Base-by-base conservation (phyloP, 2,888 invertebrate species). In the Stenotaenia linearis region DNA sequence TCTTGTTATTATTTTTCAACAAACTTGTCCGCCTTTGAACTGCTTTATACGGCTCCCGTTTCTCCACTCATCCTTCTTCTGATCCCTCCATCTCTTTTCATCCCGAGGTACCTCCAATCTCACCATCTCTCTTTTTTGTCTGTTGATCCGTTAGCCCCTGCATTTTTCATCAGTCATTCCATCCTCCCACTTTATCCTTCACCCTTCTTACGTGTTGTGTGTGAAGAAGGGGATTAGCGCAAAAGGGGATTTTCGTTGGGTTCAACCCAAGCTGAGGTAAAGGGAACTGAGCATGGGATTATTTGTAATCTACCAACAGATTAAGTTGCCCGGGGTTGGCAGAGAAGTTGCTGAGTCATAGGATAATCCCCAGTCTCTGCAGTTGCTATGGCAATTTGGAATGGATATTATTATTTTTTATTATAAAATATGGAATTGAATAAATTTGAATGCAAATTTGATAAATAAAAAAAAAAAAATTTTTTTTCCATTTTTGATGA, bases 121-220 rank as follows among this genome's bases (percentile, higher is more conserved):
- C 69, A 30, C 78, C 77, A 28, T 78, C 80, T 80, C 79, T 76
- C 6, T 78, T 81, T 40, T 81, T 80, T 18, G 81, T 80, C n/a
- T 81, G 37, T 69, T 82, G n/a, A 37, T 69, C 79, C 69, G 82
- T 80, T 78, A 83, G 69, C 77, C 81, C 79, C 18, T 82, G 82
- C 40, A 79, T 81, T 23, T 78, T 80, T 74, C 77, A 75, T 9
- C 40, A 80, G 40, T 81, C 79, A 74, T 82, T 83, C 79, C 82
- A 81, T 1, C 37, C 56, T 37, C 40, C 74, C 69, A 32, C 18
- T 61, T 69, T 61, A 25, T 76, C 75, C 61, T 35, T 79, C 80
- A 75, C 78, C 78, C 69, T 77, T 76, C 32, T 23, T 32, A 75
- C 61, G 30, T 45, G 45, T 78, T 78, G 32, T 32, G 75, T 35